Base-by-base conservation (phyloP, 2,797 vertebrate species). In the Agapornis canus region DNA sequence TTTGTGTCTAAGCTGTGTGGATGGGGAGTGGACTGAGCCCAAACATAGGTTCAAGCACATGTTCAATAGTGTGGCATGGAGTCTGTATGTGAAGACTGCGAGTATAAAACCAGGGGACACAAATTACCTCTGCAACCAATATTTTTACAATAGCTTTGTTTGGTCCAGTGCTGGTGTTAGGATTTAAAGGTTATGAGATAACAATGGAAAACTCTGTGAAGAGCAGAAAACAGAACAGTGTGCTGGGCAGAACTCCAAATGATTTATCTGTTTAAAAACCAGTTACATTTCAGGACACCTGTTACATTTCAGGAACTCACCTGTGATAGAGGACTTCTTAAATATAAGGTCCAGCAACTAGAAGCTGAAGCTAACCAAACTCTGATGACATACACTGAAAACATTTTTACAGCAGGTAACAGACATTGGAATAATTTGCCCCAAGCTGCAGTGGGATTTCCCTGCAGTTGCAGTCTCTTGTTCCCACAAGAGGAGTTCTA, bases 31-130 rank as follows among this genome's bases (percentile, higher is more conserved):
- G 86, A 32, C 19, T 31, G 43, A 60, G 40, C 49, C 47, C 0
- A 0, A 61, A 45, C 21, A 5, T 6, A 35, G 49, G 32, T 60
- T 72, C 35, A 45, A 65, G 57, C 8, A 23, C 1, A 0, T 3
- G 6, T 52, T 69, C 19, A 11, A 22, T 3, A 47, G 13, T 0
- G 0, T 1, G 1, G 39, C 29, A 27, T 22, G 18, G n/a, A 16
- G 37, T 32, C 71, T 63, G 0, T 8, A 8, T 9, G 26, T 3
- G 52, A 37, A 8, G 23, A 18, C 26, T 52, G 29, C 7, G 10
- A 25, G 14, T 10, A 26, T 6, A 59, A 79, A 73, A 54, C 39
- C 3, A 4, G 1, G 25, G 32, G 25, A 66, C 52, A 49, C 45
- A 49, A 76, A 63, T 45, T 25, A 32, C 17, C 32, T 59, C 56